Conservation (phyloP, 2,797 vertebrate species). For the Sciurus carolinensis region DNA sequence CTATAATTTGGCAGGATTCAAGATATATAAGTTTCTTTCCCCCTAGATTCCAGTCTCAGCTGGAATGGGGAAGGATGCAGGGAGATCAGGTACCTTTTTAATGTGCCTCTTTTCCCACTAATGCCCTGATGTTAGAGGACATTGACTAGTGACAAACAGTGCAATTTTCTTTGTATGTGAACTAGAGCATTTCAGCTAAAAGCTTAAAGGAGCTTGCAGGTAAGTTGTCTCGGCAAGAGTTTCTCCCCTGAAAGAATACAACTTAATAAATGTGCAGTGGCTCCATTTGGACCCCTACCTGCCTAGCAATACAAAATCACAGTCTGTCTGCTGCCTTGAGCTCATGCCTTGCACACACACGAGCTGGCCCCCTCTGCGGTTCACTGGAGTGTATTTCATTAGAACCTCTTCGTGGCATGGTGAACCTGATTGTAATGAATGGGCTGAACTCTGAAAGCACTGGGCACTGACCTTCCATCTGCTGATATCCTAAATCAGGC, state of each 20-base stretch:
- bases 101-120: constrained; percentile 65
- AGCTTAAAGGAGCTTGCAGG: constrained; percentile 82
- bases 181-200: constrained; percentile 84
- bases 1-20: constrained; percentile 57
- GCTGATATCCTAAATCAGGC: constrained; percentile 84
- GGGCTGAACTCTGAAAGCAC: constrained; percentile 85
- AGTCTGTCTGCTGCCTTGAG: constrained; percentile 66
- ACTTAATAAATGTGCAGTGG: constrained; percentile 80
- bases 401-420: constrained; percentile 77
- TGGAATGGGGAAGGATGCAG: constrained; percentile 26
- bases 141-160: constrained; percentile 79
- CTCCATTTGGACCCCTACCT: constrained; percentile 77
- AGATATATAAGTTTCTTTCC: constrained; percentile 14
- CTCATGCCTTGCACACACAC: constrained; percentile 1
- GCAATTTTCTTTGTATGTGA: constrained; percentile 82
- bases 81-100: constrained; percentile 72
- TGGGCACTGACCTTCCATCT: constrained; percentile 83
- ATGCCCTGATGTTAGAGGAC: constrained; percentile 78
- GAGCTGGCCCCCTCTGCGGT: constrained; percentile 66
- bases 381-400: constrained; percentile 83
- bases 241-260: constrained; percentile 79
- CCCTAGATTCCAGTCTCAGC: constrained; percentile 18
- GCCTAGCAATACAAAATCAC: constrained; percentile 77
- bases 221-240: constrained; percentile 69
- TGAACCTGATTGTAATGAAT: constrained; percentile 84